Percentiles rank a stretch among this genome's conserved stretches.
These are phyloP conservation scores for Melieria crassipennis DNA, from an alignment of 2,888 invertebrate species.

Conservation along the genomic window DNA sequence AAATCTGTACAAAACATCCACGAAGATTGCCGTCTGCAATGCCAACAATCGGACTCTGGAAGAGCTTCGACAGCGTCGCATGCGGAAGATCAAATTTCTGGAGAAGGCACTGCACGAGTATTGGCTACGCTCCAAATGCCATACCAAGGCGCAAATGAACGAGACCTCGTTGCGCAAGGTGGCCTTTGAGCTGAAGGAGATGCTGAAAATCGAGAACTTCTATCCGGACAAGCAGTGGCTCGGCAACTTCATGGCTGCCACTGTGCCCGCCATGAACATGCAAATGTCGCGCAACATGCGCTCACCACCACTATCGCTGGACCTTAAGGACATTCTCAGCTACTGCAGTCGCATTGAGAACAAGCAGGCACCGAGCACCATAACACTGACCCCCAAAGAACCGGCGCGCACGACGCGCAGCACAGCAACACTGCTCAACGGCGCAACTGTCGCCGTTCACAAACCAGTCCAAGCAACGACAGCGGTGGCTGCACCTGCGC, in stretches of 20 bases:
- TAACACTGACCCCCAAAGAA: constrained; percentile 52
- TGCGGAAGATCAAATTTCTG: constrained; percentile 57
- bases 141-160: constrained; percentile 51
- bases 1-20: constrained; percentile 49
- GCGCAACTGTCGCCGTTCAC: not conserved
- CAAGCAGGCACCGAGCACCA: constrained; percentile 44
- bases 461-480: not conserved
- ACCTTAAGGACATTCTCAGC: constrained; percentile 58
- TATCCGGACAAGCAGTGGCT: constrained; percentile 56
- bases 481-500: not conserved
- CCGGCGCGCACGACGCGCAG: not conserved
- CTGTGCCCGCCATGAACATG: constrained; percentile 18
- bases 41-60: constrained; percentile 51
- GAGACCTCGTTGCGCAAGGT: constrained; percentile 49
- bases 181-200: constrained; percentile 53
- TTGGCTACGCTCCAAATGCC: constrained; percentile 56
- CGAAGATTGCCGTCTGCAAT: constrained; percentile 45
- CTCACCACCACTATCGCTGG: constrained; percentile 53
- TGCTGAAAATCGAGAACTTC: constrained; percentile 58
- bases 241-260: constrained; percentile 46
- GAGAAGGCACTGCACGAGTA: constrained; percentile 59
- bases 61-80: constrained; percentile 52
- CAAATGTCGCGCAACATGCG: constrained; percentile 48
- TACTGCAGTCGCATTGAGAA: constrained; percentile 56
- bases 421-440: not conserved